Evolutionary conservation across 2,113 vertebrate genomes (phyloP).

Genomic region (Herpetotheres cachinnans): DNA sequence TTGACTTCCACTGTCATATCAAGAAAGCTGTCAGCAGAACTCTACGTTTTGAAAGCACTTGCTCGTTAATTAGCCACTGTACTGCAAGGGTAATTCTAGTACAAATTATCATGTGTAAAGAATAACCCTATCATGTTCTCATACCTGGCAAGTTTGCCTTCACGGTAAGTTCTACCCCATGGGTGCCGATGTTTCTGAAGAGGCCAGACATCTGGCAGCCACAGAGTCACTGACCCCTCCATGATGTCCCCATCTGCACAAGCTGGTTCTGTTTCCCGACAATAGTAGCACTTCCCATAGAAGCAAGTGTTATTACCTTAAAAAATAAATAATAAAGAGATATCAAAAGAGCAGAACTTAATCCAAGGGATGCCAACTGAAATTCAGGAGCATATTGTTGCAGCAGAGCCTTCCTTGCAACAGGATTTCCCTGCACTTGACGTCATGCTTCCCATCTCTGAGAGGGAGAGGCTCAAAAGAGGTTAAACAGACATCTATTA

Average conservation of each 20-base stretch:
- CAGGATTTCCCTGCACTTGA: not conserved
- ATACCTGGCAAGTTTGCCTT: conserved; percentile 96
- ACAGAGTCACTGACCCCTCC: conserved; percentile 94
- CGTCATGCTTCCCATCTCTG: not conserved
- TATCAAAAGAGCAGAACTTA: not conserved
- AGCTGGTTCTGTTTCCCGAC: conserved; percentile 93
- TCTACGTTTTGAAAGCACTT: not conserved
- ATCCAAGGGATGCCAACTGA: not conserved
- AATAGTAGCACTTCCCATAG: conserved; percentile 99
- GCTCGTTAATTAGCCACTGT: not conserved
- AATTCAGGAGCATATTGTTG: not conserved
- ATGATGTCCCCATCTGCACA: conserved; percentile 91
- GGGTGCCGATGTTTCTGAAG: conserved; percentile 97
- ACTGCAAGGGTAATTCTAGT: not conserved
- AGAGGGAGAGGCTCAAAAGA: not conserved
- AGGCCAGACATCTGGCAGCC: conserved; percentile 97
- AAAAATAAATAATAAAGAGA: not conserved
- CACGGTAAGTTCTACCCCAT: conserved; percentile 95
- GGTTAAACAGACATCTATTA: not conserved
- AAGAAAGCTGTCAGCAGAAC: not conserved
- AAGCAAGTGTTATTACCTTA: conserved; percentile 96
- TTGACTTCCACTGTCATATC: not conserved
- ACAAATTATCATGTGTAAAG: not conserved
- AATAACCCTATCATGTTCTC: fast-evolving
- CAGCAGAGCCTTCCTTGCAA: not conserved